These are phyloP conservation scores for Psittacula echo DNA, from an alignment of 2,797 vertebrate species.

Conservation along the genomic window DNA sequence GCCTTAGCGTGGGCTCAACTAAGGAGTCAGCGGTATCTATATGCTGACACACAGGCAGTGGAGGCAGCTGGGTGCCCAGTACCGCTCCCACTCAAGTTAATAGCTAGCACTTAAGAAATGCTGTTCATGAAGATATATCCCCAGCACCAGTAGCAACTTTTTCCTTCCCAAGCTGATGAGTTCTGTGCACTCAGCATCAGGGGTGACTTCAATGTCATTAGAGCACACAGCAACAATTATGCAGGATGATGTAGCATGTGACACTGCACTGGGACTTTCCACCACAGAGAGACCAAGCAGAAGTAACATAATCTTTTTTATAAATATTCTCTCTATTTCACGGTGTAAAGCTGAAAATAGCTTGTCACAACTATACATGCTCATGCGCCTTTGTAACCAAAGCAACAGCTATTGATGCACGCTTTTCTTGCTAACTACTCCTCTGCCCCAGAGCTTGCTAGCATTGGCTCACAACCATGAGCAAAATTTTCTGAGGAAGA, in stretches of 20 bases:
- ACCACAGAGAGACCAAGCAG: conserved; percentile 17
- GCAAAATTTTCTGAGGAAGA: conserved; percentile 30
- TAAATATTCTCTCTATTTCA: conserved; percentile 56
- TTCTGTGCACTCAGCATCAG: not conserved
- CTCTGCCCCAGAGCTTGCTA: conserved; percentile 19
- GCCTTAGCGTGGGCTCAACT: conserved; percentile 4
- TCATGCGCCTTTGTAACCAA: conserved; percentile 61
- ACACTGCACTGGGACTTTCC: conserved; percentile 37
- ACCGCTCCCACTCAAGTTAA: conserved; percentile 52
- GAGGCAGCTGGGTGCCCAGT: conserved; percentile 53
- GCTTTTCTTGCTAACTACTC: conserved; percentile 27
- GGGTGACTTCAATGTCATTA: conserved; percentile 38
- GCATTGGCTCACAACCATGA: not conserved
- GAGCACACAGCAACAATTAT: not conserved
- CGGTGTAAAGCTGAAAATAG: conserved; percentile 63
- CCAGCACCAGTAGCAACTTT: not conserved
- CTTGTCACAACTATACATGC: conserved; percentile 38
- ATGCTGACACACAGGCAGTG: not conserved
- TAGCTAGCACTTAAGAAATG: not conserved
- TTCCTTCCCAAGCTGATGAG: conserved; percentile 1
- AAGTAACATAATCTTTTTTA: conserved; percentile 21
- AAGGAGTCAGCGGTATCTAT: not conserved
- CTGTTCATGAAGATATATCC: not conserved
- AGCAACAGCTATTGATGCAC: conserved; percentile 70
- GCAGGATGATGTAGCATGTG: not conserved